These are phyloP conservation scores for Sapayoa aenigma DNA, from an alignment of 2,113 vertebrate species.

Conservation along the genomic window DNA sequence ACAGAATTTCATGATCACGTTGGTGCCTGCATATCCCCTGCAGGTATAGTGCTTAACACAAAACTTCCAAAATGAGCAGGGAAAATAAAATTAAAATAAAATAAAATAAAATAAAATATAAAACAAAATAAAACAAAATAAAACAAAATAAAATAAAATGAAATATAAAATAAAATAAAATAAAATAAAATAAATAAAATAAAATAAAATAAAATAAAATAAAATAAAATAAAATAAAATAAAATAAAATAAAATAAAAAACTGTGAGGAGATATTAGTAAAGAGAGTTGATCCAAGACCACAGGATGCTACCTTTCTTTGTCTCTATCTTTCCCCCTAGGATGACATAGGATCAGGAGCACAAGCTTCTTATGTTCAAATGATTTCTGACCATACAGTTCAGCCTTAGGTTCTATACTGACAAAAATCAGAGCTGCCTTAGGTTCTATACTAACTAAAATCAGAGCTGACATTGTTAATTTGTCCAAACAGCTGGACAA, in stretches of 20 bases:
- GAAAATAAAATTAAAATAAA: not conserved
- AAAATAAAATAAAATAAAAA: not conserved
- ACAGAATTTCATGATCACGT: not conserved
- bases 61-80: not conserved
- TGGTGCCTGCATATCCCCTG: not conserved
- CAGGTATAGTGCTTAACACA: not conserved
- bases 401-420: not conserved
- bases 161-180: not conserved
- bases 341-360: not conserved
- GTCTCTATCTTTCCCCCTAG: not conserved
- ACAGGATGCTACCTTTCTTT: not conserved
- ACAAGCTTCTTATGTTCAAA: not conserved
- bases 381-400: not conserved
- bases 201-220: not conserved
- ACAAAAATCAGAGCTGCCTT: not conserved
- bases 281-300: not conserved
- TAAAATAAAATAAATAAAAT: not conserved
- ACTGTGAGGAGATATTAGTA: not conserved
- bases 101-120: not conserved
- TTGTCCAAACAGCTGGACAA: slow-evolving; percentile 38
- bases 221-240: not conserved
- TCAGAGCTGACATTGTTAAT: slow-evolving; percentile 8
- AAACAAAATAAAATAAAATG: not conserved
- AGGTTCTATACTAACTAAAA: not conserved
- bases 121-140: not conserved